phyloP scores from a whole-genome alignment of 1,140 invertebrate species.

The Panagrolaimus sp. region DNA sequence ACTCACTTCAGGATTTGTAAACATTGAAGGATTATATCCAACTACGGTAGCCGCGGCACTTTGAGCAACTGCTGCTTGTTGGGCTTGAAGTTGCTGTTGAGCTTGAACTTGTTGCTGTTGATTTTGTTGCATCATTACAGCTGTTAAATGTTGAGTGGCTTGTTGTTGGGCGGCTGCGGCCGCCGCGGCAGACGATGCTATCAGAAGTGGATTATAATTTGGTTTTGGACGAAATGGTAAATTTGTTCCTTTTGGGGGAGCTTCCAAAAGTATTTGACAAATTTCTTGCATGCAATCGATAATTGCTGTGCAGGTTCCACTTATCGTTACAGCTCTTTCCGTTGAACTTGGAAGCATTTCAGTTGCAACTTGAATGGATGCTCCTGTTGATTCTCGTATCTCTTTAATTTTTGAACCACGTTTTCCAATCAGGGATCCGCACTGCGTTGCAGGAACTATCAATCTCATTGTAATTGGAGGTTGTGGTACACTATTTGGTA shows the following conservation, averaged over 20 bases:
- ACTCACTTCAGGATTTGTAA: slow-evolving; percentile 19
- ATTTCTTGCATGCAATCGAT: slow-evolving; percentile 98
- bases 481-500: slow-evolving; percentile 61
- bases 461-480: slow-evolving; percentile 80
- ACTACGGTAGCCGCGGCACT: neutral
- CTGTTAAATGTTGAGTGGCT: slow-evolving; percentile 26
- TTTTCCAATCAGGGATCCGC: slow-evolving; percentile 96
- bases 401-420: slow-evolving; percentile 98
- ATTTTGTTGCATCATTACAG: slow-evolving; percentile 21
- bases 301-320: slow-evolving; percentile 91
- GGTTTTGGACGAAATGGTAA: slow-evolving; percentile 98
- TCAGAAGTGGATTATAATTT: slow-evolving; percentile 60
- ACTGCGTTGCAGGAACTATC: slow-evolving; percentile 97
- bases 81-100: neutral
- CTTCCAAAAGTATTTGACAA: slow-evolving; percentile 98
- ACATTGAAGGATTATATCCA: slow-evolving; percentile 18
- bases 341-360: slow-evolving; percentile 99
- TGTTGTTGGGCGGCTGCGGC: slow-evolving; percentile 36
- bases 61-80: neutral
- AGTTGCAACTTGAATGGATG: slow-evolving; percentile 79
- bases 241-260: slow-evolving; percentile 77
- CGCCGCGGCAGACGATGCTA: slow-evolving; percentile 61
- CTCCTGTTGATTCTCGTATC: slow-evolving; percentile 73
- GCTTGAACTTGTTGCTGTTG: slow-evolving; percentile 23
- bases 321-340: slow-evolving; percentile 96